Base-by-base conservation (phyloP, 2,888 invertebrate genomes). In the Scaptomyza polygonia region DNA sequence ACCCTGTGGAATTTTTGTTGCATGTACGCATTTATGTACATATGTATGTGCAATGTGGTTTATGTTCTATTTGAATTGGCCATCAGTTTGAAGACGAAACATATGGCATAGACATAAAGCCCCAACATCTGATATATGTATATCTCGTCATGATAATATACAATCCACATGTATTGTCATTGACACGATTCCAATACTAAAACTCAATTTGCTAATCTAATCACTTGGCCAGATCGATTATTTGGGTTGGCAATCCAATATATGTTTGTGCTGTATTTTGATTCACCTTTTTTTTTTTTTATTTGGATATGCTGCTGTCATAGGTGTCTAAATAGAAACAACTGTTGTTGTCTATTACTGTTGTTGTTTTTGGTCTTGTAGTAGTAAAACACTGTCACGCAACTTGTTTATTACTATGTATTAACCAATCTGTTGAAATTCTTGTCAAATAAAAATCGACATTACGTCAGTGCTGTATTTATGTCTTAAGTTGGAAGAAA, bases 161-260 rank as follows among this genome's bases (percentile, higher is more conserved):
- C 59, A 32, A 48, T 65, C 32, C 39, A 66, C 30, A 55, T 43
- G 45, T n/a, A 51, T 49, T 45, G 47, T 27, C 34, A 36, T 65
- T 18, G 18, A 61, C 62, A 43, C 34, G 29, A 32, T 36, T 14
- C 25, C 25, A n/a, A 39, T 16, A 39, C 39, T 48, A 43, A 63
- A 61, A 82, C 61, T 55, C 64, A 45, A 48, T 63, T 76, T 67
- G 74, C 62, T 81, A 85, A 81, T 81, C 81, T 85, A 82, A 81
- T 81, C 81, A 67, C 48, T 55, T 16, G 29, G 30, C 30, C 29
- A 21, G 54, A 29, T 58, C 54, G 25, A 14, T 36, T 36, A 36
- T 36, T 14, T 8, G 8, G 36, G 14, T 36, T 39, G 56, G 42
- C 40, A 62, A 72, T 72, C 67, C 62, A 71, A 45, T 58, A 43